phyloP scores from a whole-genome alignment of 2,797 vertebrate species.

The Acridotheres tristis region DNA sequence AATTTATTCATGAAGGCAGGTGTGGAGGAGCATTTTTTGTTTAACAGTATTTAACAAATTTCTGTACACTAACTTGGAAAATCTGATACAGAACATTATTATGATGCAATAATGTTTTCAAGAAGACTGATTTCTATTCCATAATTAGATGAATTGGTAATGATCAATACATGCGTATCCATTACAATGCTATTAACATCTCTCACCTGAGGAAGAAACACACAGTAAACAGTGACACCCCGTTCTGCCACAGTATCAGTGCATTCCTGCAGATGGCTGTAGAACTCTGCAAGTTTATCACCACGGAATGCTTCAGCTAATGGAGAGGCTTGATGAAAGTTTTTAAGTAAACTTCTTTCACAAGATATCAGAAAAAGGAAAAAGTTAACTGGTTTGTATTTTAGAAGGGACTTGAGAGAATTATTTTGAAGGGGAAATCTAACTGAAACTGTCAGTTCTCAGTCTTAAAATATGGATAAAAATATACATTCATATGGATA shows the following conservation, averaged over 20 bases:
- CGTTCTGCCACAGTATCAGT: conserved; percentile 51
- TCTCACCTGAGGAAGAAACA: conserved; percentile 23
- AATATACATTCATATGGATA: not conserved
- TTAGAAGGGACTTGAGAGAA: not conserved
- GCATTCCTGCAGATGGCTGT: conserved; percentile 64
- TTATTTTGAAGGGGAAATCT: not conserved
- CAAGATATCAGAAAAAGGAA: not conserved
- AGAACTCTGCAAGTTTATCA: conserved; percentile 56
- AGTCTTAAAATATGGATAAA: not conserved
- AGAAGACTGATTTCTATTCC: not conserved
- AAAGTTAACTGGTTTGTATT: not conserved
- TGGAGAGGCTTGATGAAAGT: not conserved
- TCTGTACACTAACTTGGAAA: not conserved
- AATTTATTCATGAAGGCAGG: not conserved
- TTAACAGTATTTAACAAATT: not conserved
- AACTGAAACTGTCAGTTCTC: not conserved
- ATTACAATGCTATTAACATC: not conserved
- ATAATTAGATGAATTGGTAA: not conserved
- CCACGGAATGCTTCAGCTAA: not conserved
- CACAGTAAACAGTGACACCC: not conserved
- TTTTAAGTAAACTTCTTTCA: conserved; percentile 9
- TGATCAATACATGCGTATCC: not conserved
- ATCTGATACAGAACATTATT: not conserved
- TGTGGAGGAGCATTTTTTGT: not conserved
- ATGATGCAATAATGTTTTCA: not conserved